Percentiles rank a stretch among this genome's conserved stretches.
Evolutionary conservation across 2,113 vertebrate genomes (phyloP).

Genomic region (Pavo muticus): DNA sequence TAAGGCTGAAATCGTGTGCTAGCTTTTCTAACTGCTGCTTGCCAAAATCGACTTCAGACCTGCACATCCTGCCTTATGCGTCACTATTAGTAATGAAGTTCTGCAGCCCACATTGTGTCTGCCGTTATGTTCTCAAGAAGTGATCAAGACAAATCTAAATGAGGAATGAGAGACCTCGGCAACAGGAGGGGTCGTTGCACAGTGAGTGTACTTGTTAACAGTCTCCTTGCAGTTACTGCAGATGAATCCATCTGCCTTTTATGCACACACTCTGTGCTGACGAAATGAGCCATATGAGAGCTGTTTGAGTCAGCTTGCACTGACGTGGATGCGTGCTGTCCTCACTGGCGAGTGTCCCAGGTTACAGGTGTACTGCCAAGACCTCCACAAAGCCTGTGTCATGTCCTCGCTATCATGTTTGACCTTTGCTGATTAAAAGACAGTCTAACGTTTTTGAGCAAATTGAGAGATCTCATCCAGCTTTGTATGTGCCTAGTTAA

Average conservation of each 20-base stretch:
- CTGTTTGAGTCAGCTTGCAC: neutral
- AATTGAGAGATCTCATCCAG: neutral
- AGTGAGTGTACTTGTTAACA: neutral
- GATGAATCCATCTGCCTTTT: neutral
- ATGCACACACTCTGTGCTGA: neutral
- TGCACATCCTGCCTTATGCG: neutral
- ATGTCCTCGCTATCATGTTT: neutral
- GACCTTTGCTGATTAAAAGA: neutral
- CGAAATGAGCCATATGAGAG: fast-evolving
- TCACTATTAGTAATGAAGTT: neutral
- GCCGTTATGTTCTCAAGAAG: neutral
- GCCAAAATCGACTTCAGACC: neutral
- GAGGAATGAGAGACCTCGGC: neutral
- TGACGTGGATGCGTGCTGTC: neutral
- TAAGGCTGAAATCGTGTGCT: neutral
- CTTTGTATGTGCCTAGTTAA: neutral
- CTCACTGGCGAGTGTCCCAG: neutral
- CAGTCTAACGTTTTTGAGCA: neutral
- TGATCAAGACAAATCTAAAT: neutral
- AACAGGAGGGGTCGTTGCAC: neutral
- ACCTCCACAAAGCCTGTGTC: neutral
- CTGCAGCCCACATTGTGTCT: neutral
- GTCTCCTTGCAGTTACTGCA: neutral
- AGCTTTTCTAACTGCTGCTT: constrained; percentile 14
- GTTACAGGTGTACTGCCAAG: neutral